Base-by-base conservation (phyloP, 2,113 vertebrate genomes). In the Oncorhynchus nerka region DNA sequence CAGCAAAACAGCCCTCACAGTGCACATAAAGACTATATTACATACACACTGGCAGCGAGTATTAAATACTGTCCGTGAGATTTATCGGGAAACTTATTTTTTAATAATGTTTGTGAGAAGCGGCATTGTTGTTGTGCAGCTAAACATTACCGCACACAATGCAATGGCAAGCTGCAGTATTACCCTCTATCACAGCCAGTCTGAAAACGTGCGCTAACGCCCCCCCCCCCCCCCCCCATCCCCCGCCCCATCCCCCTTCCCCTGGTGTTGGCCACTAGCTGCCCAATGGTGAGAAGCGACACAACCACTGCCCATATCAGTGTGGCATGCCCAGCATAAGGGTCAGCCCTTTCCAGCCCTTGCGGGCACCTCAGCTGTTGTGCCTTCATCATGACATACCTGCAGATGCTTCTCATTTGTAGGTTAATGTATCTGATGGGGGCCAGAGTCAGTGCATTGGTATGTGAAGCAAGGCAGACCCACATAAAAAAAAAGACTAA, bases 351-450 rank as follows among this genome's bases (percentile, higher is more conserved):
- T 78, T 79, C 85, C 82, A 34, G 76, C 74, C 83, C 76, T 85
- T 68, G 13, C 62, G 71, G 71, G 71, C 80, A 76, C 79, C 81
- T 88, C 90, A 85, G 81, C 89, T 91, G 89, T 75, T 80, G 65
- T 59, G 20, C 78, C 75, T 81, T 81, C 67, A 65, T 59, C 57
- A 34, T 65, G 67, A 4, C 55, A 7, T 70, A 76, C 86, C 84
- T 86, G 82, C 90, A 90, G 88, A 88, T 90, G 88, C 84, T 84
- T 34, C 79, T 87, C 74, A 86, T 90, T 90, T 89, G 83, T 82
- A 86, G 89, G 86, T 90, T 92, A 87, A 90, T 89, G 81, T 75
- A 68, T 87, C 81, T 84, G 70, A 74, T 70, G 22, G 59, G 80
- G 66, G 79, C 26, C 66, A 81, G 78, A 79, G 20, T 83, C 65